Base-by-base conservation (phyloP, 2,113 vertebrate species). In the Pongo pygmaeus region DNA sequence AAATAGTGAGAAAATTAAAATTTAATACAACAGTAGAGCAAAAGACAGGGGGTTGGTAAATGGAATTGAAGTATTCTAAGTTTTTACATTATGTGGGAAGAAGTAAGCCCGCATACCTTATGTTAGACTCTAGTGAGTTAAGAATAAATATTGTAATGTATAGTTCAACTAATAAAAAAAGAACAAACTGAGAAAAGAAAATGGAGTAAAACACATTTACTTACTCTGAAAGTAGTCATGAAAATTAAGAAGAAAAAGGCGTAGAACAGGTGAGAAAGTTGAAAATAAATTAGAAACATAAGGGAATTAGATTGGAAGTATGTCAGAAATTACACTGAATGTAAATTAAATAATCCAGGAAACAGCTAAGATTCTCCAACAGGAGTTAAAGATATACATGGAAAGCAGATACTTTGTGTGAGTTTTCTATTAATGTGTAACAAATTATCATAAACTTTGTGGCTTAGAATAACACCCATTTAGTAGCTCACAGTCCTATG, bases 321-420 rank as follows among this genome's bases (percentile, higher is more conserved):
- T 91, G 72, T 88, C 40, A 92, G 20, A 96, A 88, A 84, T 92
- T 79, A 48, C 22, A 64, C 40, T 72, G 72, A 84, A 59, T 87
- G 38, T 25, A 89, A 92, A 84, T 48, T 70, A 91, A 78, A 38
- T 64, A 83, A 55, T 30, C 10, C 46, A 52, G 11, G 27, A 93
- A 64, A 72, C 91, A 64, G 38, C 6, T 27, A 80, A 80, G 35
- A 43, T 17, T 35, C 16, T 74, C 9, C 25, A 57, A 38, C 3
- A 38, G 48, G 32, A 84, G 55, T 30, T 30, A 77, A 32, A 74
- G 40, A 67, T 13, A 32, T 14, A 27, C 40, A 17, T 11, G 5
- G 20, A 81, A 50, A 92, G 3, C 61, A 46, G 23, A 22, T 50
- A 30, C 30, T 59, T 23, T 86, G 79, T 74, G 40, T 59, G 79